phyloP scores from a whole-genome alignment of 1,140 invertebrate genomes.

The Lasaia peninsularis region DNA sequence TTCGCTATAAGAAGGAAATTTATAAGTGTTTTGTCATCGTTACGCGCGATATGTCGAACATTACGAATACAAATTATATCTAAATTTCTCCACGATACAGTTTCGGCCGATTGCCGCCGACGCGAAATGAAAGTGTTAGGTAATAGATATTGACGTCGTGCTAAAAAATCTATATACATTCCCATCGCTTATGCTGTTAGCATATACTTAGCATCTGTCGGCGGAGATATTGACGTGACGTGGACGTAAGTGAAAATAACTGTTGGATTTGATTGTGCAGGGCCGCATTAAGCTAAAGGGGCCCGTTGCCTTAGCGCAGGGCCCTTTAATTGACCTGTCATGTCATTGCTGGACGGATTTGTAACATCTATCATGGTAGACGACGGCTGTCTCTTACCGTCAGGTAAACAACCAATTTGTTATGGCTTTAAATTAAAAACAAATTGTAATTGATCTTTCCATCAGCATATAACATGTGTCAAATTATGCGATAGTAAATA shows the following conservation, averaged over 20 bases:
- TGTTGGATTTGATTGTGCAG: background rate
- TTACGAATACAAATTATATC: conserved; percentile 58
- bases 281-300: no score
- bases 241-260: conserved; percentile 2
- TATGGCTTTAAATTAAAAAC: no score
- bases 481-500: no score
- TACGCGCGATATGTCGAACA: conserved; percentile 46
- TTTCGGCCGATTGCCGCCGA: conserved; percentile 45
- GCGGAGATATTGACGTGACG: background rate
- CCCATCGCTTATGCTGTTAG: background rate
- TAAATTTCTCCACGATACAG: conserved; percentile 63
- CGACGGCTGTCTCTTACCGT: no score
- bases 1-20: conserved; percentile 50
- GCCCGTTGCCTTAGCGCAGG: no score
- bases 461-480: no score
- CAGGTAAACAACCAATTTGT: no score
- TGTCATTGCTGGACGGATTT: no score
- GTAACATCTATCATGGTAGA: no score
- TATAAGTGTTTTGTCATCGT: conserved; percentile 42
- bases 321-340: no score
- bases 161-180: conserved; percentile 18
- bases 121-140: conserved; percentile 56
- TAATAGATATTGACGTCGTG: conserved; percentile 37
- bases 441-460: no score
- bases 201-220: background rate